Evolutionary conservation across 2,888 invertebrate species (phyloP).

Genomic region (Drosophila kuntzei): DNA sequence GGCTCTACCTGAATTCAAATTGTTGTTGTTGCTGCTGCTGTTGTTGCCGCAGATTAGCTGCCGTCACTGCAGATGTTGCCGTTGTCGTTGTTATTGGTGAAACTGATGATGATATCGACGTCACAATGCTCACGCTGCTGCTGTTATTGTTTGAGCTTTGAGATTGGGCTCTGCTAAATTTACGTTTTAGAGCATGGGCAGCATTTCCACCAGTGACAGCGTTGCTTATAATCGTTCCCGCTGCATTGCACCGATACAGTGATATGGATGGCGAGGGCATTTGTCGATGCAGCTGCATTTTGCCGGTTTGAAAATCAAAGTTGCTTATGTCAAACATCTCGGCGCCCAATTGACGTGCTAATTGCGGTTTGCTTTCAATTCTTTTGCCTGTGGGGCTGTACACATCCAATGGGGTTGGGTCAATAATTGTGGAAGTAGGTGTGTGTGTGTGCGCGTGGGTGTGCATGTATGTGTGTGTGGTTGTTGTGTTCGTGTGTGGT

Average conservation of each 20-base stretch:
- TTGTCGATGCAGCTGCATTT: slow-evolving; percentile 88
- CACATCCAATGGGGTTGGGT: slow-evolving; percentile 36
- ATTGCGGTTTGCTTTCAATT: slow-evolving; percentile 93
- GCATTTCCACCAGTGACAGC: slow-evolving; percentile 42
- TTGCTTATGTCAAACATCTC: slow-evolving; percentile 90
- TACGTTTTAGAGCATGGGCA: slow-evolving; percentile 67
- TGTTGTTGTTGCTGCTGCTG: slow-evolving; percentile 77
- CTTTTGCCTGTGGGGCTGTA: slow-evolving; percentile 92
- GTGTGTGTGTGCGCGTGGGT: slow-evolving; percentile 5
- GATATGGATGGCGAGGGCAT: slow-evolving; percentile 84
- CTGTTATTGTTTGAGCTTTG: slow-evolving; percentile 28
- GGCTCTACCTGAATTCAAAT: slow-evolving; percentile 85
- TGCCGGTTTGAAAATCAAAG: slow-evolving; percentile 93
- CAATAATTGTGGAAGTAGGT: slow-evolving; percentile 49
- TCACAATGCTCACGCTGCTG: slow-evolving; percentile 86
- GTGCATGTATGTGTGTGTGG: slow-evolving; percentile 33
- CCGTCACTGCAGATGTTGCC: slow-evolving; percentile 37
- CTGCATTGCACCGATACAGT: slow-evolving; percentile 85
- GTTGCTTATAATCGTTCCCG: slow-evolving; percentile 49
- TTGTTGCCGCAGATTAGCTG: slow-evolving; percentile 61
- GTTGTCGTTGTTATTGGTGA: slow-evolving; percentile 55
- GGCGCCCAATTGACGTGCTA: slow-evolving; percentile 91
- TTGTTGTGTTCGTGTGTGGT: slow-evolving; percentile 31
- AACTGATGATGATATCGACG: slow-evolving; percentile 35
- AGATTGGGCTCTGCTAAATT: slow-evolving; percentile 59